Evolutionary conservation across 2,888 invertebrate species (phyloP).

Genomic region (Nipponacmea schrenckii): DNA sequence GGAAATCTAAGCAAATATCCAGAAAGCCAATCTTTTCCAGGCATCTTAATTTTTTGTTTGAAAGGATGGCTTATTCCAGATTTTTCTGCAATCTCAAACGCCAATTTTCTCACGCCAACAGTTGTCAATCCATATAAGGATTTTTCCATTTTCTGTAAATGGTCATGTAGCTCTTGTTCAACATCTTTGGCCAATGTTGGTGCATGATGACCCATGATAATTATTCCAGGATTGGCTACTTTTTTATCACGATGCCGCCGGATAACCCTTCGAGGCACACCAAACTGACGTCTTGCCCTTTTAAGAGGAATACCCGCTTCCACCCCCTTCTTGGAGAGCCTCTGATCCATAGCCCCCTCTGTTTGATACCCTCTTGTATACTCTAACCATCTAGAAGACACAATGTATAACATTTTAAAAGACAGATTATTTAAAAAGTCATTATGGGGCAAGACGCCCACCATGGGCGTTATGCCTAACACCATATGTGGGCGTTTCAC

Average conservation of each 20-base stretch:
- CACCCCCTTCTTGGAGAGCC: neutral
- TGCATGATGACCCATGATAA: conserved; percentile 1
- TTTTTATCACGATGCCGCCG: no score
- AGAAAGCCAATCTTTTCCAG: conserved; percentile 12
- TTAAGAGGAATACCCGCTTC: conserved; percentile 1
- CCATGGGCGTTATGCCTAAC: no score
- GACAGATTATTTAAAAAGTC: no score
- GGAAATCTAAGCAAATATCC: neutral
- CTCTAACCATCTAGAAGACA: neutral
- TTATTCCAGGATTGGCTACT: conserved; percentile 11
- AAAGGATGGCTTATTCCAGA: conserved; percentile 11
- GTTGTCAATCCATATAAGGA: no score
- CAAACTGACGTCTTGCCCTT: neutral
- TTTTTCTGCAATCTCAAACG: no score
- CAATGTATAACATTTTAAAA: no score
- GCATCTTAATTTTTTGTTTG: conserved; percentile 9
- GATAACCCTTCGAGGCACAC: no score
- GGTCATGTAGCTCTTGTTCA: conserved; percentile 2
- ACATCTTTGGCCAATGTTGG: conserved; percentile 5
- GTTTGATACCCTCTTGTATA: neutral
- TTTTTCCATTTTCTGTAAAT: no score
- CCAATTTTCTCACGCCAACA: no score
- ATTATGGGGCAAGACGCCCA: conserved; percentile 1
- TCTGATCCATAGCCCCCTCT: neutral
- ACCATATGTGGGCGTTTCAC: no score